Percentiles rank a stretch among this genome's conserved stretches.
Evolutionary conservation across 1,140 invertebrate genomes (phyloP).

Genomic region (Apis laboriosa): DNA sequence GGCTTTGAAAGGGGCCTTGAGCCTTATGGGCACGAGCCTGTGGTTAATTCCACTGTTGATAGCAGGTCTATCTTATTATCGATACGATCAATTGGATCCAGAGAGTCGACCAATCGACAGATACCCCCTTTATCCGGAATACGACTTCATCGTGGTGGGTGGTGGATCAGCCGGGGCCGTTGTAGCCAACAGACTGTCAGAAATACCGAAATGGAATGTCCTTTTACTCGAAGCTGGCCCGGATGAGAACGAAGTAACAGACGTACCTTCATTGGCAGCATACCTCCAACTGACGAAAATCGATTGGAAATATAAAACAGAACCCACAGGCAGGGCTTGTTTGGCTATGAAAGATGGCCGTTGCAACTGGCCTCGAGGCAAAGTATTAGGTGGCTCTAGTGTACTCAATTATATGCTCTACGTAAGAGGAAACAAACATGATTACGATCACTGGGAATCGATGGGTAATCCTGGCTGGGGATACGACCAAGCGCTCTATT

Average conservation of each 20-base stretch:
- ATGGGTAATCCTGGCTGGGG: constrained; percentile 94
- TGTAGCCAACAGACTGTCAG: constrained; percentile 93
- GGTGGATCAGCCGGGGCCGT: constrained; percentile 97
- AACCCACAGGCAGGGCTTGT: constrained; percentile 91
- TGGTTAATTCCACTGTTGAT: constrained; percentile 92
- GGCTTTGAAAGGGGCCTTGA: constrained; percentile 87
- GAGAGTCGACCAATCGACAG: constrained; percentile 86
- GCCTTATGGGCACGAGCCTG: constrained; percentile 87
- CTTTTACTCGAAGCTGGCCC: constrained; percentile 95
- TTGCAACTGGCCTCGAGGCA: constrained; percentile 92
- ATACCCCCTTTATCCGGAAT: constrained; percentile 83
- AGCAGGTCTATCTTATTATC: constrained; percentile 90
- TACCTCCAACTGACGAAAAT: constrained; percentile 93
- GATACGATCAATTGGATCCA: constrained; percentile 90
- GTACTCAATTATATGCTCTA: constrained; percentile 98
- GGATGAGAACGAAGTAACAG: constrained; percentile 94
- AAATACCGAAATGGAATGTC: constrained; percentile 90
- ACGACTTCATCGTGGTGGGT: constrained; percentile 94
- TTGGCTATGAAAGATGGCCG: constrained; percentile 87
- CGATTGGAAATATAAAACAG: constrained; percentile 96
- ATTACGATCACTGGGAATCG: constrained; percentile 95
- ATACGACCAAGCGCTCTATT: constrained; percentile 92
- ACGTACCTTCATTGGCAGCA: constrained; percentile 92
- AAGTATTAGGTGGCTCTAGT: constrained; percentile 93
- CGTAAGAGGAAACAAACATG: constrained; percentile 90